phyloP scores from a whole-genome alignment of 2,888 invertebrate species.

The Brenthis ino region DNA sequence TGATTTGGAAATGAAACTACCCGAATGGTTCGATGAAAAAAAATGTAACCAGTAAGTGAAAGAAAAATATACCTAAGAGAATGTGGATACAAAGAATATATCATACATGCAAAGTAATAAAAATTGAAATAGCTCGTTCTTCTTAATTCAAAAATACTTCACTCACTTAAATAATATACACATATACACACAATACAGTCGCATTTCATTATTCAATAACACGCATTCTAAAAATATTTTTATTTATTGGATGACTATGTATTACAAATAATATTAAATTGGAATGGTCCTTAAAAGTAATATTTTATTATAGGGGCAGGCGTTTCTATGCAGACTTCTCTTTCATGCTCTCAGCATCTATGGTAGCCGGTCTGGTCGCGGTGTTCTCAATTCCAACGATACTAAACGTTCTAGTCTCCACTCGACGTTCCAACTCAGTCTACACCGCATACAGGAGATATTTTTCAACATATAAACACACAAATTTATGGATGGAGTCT shows the following conservation, averaged over 20 bases:
- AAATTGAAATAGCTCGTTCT: no score
- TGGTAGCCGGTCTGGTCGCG: constrained; percentile 86
- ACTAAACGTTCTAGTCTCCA: constrained; percentile 84
- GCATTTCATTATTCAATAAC: no score
- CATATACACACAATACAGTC: no score
- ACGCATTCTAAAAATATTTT: no score
- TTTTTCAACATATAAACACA: constrained; percentile 86
- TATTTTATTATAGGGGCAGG: constrained; percentile 80
- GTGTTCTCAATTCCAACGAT: constrained; percentile 87
- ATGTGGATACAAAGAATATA: neutral
- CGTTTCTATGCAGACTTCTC: constrained; percentile 84
- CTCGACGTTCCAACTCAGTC: constrained; percentile 84
- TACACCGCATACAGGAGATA: constrained; percentile 87
- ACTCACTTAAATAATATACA: no score
- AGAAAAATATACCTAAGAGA: no score
- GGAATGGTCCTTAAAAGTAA: neutral
- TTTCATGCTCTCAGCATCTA: constrained; percentile 85
- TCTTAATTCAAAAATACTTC: no score
- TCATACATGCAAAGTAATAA: no score
- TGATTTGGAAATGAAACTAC: constrained; percentile 69
- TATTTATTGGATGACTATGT: no score
- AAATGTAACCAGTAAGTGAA: constrained; percentile 80
- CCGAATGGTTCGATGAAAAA: constrained; percentile 83
- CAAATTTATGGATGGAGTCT: constrained; percentile 86
- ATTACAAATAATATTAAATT: no score